phyloP scores from a whole-genome alignment of 1,140 invertebrate species.

The Heliconius melpomene region DNA sequence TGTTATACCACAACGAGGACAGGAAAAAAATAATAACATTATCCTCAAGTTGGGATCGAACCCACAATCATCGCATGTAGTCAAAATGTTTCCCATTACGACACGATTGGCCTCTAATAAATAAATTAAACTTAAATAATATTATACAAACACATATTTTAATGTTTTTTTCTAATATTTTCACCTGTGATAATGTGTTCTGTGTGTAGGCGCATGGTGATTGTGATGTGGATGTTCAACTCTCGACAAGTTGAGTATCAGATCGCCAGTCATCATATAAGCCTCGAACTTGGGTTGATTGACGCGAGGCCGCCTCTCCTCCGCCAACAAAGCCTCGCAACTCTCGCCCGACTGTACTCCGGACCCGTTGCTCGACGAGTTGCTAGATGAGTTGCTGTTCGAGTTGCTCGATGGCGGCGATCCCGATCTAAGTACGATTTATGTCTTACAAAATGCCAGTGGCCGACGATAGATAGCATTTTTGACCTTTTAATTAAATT shows the following conservation, averaged over 20 bases:
- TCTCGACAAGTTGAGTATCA: constrained; percentile 94
- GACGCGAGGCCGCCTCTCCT: constrained; percentile 52
- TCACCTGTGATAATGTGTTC: constrained; percentile 73
- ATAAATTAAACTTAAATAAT: too few species aligned
- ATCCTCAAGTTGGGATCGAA: background rate
- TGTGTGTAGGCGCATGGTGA: constrained; percentile 69
- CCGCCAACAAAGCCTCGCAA: constrained; percentile 64
- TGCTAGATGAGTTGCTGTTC: constrained; percentile 68
- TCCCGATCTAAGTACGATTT: constrained; percentile 48
- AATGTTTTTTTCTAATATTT: background rate
- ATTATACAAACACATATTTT: background rate
- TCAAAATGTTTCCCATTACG: background rate
- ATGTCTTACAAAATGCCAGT: constrained; percentile 17
- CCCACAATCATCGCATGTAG: background rate
- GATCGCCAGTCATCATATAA: constrained; percentile 98
- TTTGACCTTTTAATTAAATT: constrained; percentile 21
- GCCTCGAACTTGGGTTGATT: constrained; percentile 88
- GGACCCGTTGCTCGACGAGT: constrained; percentile 72
- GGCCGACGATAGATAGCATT: constrained; percentile 4
- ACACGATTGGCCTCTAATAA: too few species aligned
- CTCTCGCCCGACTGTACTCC: constrained; percentile 69
- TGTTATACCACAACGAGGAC: background rate
- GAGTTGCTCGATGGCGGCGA: constrained; percentile 69
- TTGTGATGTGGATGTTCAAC: constrained; percentile 81
- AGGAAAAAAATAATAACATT: background rate